Evolutionary conservation across 2,113 vertebrate species (phyloP).

Genomic region (Muntiacus reevesi): DNA sequence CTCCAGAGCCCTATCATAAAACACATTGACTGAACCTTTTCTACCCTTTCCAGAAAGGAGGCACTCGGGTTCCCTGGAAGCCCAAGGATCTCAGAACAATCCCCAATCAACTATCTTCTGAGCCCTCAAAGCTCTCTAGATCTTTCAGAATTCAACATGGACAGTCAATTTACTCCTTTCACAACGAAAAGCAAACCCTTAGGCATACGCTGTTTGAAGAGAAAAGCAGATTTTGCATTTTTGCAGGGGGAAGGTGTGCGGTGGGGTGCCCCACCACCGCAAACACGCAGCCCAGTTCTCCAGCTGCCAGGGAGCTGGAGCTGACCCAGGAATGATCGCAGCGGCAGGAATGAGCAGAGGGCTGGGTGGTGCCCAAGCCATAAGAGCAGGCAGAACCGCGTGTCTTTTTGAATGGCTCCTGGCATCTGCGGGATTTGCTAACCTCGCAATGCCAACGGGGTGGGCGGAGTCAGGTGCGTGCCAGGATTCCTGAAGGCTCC

Average conservation of each 20-base stretch:
- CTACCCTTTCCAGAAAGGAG: background rate
- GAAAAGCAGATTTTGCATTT: background rate
- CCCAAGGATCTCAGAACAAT: background rate
- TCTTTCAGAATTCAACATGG: background rate
- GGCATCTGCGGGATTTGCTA: background rate
- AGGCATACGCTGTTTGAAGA: background rate
- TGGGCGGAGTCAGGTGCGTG: background rate
- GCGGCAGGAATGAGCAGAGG: background rate
- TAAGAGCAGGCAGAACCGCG: accelerated
- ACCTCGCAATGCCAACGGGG: too few species aligned
- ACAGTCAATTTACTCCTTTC: background rate
- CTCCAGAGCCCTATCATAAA: background rate
- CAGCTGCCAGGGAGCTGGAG: background rate
- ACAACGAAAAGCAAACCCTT: background rate
- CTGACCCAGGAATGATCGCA: background rate
- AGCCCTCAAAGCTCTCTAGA: background rate
- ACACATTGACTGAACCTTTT: background rate
- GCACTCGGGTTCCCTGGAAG: background rate
- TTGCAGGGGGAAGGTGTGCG: background rate
- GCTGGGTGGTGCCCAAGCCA: background rate
- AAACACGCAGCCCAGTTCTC: background rate
- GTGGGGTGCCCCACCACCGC: accelerated
- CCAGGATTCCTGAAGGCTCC: background rate
- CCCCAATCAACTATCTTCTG: background rate
- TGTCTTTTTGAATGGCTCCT: background rate